Base-by-base conservation (phyloP, 2,113 vertebrate genomes). In the Eurystomus gularis region DNA sequence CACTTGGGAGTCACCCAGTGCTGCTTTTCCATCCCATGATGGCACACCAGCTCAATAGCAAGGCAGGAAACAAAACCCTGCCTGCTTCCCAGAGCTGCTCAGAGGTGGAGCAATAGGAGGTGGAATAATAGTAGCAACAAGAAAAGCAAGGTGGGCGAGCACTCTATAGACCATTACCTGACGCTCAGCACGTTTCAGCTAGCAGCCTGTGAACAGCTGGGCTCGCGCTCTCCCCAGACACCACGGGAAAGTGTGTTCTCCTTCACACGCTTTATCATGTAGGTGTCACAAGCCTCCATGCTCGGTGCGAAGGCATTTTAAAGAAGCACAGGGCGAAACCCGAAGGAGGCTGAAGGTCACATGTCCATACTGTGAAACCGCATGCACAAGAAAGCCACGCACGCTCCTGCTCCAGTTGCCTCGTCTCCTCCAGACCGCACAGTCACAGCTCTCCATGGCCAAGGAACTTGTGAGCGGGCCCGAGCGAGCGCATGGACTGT, bases 391-490 rank as follows among this genome's bases (percentile, higher is more conserved):
- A 90, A 90, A 48, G 70, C 46, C n/a, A 51, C 8, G 1, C 61
- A 44, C 70, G 7, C 44, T 82, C 79, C 66, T 85, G 23, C 82
- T 82, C 52, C 60, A 90, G 55, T 44, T 65, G 69, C 46, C 58
- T 82, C 5, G 13, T 82, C 75, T 88, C 44, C 78, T 94, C 90
- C 71, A 35, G 82, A 64, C 73, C 89, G 82, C 79, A 55, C 33
- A 64, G 57, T 42, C 28, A 4, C 2, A 11, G 37, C 28, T 61
- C 82, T 88, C 86, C 86, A 90, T 15, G 77, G 84, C 70, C 39
- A 39, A 75, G 82, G 40, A 66, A 8, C 46, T 28, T 68, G 39
- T 62, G 80, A 68, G 77, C 17, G 65, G 65, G 60, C 40, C 51
- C 37, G 81, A 65, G 66, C 21, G 39, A 80, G 31, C 23, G 75